Percentiles rank a stretch among this genome's conserved stretches.
phyloP scores from a whole-genome alignment of 2,113 vertebrate genomes.

The Callocephalon fimbriatum region DNA sequence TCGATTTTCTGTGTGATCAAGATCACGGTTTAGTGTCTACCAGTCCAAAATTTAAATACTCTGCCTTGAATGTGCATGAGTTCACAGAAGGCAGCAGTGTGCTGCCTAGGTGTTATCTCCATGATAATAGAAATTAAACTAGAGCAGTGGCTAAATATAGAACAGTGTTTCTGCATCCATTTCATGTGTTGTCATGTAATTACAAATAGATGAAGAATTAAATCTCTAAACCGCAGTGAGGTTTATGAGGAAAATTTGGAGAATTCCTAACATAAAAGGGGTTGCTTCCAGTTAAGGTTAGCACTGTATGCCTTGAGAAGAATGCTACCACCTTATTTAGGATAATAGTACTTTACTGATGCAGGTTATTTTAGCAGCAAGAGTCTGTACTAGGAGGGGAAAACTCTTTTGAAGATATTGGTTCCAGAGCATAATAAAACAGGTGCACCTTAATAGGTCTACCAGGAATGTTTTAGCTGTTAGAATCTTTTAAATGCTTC shows the following conservation, averaged over 20 bases:
- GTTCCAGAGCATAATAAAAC: constrained; percentile 77
- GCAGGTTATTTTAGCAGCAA: constrained; percentile 33
- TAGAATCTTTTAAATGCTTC: constrained; percentile 81
- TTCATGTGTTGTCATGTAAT: constrained; percentile 51
- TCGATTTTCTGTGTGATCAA: background rate
- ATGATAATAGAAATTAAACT: constrained; percentile 37
- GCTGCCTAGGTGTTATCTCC: constrained; percentile 39
- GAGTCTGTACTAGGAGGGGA: background rate
- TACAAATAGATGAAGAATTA: constrained; percentile 60
- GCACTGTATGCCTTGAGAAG: background rate
- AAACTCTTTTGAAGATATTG: constrained; percentile 56
- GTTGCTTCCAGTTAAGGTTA: background rate
- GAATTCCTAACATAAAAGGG: background rate
- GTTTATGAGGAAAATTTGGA: background rate
- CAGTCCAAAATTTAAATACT: background rate
- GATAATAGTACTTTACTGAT: constrained; percentile 16
- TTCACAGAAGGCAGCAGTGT: constrained; percentile 24
- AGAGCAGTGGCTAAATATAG: constrained; percentile 61
- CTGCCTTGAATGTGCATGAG: background rate
- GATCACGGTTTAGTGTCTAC: background rate
- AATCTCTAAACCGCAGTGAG: background rate
- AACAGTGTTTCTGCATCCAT: constrained; percentile 37
- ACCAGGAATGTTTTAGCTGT: constrained; percentile 79
- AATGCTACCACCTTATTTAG: background rate
- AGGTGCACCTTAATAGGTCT: constrained; percentile 84